Percentiles rank a stretch among this genome's conserved stretches.
Conservation (phyloP, 2,797 vertebrate genomes). For the Triplophysa yarkandensis region DNA sequence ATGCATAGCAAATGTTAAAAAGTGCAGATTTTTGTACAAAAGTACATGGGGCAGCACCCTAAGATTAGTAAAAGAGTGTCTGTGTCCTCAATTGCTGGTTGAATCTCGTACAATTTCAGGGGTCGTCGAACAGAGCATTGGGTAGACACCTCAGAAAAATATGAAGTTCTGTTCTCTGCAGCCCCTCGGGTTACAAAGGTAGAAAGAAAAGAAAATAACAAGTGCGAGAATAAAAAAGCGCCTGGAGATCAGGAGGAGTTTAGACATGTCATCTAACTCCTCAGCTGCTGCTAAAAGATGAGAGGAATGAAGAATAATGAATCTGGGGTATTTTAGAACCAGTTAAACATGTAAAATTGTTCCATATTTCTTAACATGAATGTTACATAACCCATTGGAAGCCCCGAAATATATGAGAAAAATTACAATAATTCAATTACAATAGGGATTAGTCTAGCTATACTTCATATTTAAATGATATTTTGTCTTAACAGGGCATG, state of each 20-base stretch:
- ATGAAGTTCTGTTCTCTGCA: constrained; percentile 19
- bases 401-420: neutral
- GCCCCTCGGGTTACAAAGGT: constrained; percentile 1
- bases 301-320: constrained; percentile 41
- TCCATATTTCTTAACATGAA: neutral
- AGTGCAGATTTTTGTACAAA: neutral
- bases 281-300: neutral
- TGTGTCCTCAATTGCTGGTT: neutral
- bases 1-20: neutral
- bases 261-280: constrained; percentile 30
- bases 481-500: neutral
- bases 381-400: too few species aligned
- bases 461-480: neutral
- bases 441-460: neutral
- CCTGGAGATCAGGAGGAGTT: constrained; percentile 48
- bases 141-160: constrained; percentile 2
- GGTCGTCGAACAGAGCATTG: neutral
- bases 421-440: neutral
- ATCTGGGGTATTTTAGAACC: constrained; percentile 3
- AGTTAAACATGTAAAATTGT: neutral
- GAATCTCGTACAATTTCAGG: neutral
- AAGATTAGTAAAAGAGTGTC: neutral
- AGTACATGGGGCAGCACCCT: neutral
- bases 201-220: neutral
- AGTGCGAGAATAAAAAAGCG: neutral